These are phyloP conservation scores for Zaprionus camerounensis DNA, from an alignment of 1,140 invertebrate species.

Conservation along the genomic window DNA sequence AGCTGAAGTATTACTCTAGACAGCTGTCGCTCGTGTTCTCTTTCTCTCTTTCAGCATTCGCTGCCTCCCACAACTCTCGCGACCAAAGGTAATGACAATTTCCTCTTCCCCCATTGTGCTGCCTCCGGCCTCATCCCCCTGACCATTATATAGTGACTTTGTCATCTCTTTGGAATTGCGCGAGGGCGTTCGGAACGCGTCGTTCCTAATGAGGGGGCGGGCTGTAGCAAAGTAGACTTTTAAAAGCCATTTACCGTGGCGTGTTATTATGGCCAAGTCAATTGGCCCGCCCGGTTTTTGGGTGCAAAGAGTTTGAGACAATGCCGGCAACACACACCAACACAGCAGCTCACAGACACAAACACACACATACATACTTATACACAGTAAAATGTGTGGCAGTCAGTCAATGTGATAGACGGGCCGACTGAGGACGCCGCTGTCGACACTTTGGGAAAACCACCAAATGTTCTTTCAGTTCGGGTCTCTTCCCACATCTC, in stretches of 20 bases:
- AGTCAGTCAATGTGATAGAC: slow-evolving; percentile 81
- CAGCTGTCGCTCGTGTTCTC: slow-evolving; percentile 52
- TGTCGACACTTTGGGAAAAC: slow-evolving; percentile 58
- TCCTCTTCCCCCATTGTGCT: slow-evolving; percentile 40
- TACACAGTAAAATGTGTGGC: slow-evolving; percentile 65
- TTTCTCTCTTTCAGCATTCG: slow-evolving; percentile 14
- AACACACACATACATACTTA: neutral
- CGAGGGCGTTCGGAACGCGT: slow-evolving; percentile 75
- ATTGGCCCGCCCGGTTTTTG: slow-evolving; percentile 68
- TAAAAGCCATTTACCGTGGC: slow-evolving; percentile 81
- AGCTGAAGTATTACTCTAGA: slow-evolving; percentile 38
- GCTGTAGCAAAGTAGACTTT: slow-evolving; percentile 76
- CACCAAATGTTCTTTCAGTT: slow-evolving; percentile 43
- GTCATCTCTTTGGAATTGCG: slow-evolving; percentile 51
- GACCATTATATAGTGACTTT: slow-evolving; percentile 28
- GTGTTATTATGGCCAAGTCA: slow-evolving; percentile 79
- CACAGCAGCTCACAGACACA: neutral
- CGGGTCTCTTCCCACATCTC: neutral
- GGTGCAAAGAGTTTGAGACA: slow-evolving; percentile 48
- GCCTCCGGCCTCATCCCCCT: neutral
- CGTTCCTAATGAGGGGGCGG: slow-evolving; percentile 79
- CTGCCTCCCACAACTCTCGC: slow-evolving; percentile 29
- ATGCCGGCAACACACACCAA: slow-evolving; percentile 23
- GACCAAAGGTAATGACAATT: slow-evolving; percentile 74
- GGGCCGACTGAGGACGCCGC: slow-evolving; percentile 47